Conservation (phyloP, 2,888 invertebrate genomes). For the Acronicta leporina region DNA sequence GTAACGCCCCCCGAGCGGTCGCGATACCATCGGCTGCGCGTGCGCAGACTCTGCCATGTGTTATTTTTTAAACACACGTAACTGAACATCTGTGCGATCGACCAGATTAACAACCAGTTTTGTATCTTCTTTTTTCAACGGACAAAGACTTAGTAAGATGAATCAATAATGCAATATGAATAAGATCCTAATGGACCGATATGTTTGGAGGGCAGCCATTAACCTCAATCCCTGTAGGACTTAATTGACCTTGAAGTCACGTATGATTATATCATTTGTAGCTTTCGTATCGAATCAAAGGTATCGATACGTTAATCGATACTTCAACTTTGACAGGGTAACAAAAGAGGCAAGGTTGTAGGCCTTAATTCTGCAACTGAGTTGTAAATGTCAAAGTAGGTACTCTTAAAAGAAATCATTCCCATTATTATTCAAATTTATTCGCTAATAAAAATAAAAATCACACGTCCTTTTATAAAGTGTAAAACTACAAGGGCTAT, state of each 20-base stretch:
- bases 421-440: slow-evolving; percentile 8
- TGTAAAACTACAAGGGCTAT: background rate
- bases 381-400: slow-evolving; percentile 51
- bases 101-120: slow-evolving; percentile 70
- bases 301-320: slow-evolving; percentile 52
- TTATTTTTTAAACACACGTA: slow-evolving; percentile 74
- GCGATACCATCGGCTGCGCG: slow-evolving; percentile 80
- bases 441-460: slow-evolving; percentile 15
- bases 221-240: slow-evolving; percentile 81
- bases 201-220: slow-evolving; percentile 74
- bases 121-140: slow-evolving; percentile 67
- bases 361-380: slow-evolving; percentile 42
- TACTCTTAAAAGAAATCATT: slow-evolving; percentile 20
- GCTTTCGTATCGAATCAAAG: slow-evolving; percentile 54
- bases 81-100: slow-evolving; percentile 74
- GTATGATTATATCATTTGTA: slow-evolving; percentile 72
- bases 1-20: slow-evolving; percentile 82
- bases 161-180: slow-evolving; percentile 51
- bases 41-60: slow-evolving; percentile 71
- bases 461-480: background rate
- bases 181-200: slow-evolving; percentile 74
- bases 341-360: slow-evolving; percentile 55
- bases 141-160: slow-evolving; percentile 63
- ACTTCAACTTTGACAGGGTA: slow-evolving; percentile 57
- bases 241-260: slow-evolving; percentile 72